Base-by-base conservation (phyloP, 2,888 invertebrate species). In the Cryptocephalus moraei region DNA sequence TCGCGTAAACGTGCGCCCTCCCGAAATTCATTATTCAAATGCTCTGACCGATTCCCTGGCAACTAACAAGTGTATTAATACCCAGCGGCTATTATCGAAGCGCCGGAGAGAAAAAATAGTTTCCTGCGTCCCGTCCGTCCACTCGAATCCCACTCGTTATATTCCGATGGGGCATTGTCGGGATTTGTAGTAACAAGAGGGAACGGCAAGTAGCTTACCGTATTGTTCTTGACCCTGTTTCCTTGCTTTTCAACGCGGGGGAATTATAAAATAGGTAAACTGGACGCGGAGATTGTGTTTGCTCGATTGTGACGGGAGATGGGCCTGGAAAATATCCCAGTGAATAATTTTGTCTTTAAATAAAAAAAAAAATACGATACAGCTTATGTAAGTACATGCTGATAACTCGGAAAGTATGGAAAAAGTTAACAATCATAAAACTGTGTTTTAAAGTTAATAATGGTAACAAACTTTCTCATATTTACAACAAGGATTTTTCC, bases 171-270 rank as follows among this genome's bases (percentile, higher is more conserved):
- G 34, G 32, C 49, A 49, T 49, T 45, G 22, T 22, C 22, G 22
- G 22, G 22, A 22, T 22, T 22, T 22, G 22, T 22, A 22, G 22
- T 51, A 49, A 33, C 50, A 42, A 48, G 46, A 44, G 54, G 57
- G 54, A 44, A 39, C 46, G 49, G 49, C 50, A 52, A 55, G 53
- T 40, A 56, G 55, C 52, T 57, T 51, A 49, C 43, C 45, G 51
- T 49, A 53, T 55, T 55, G 55, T 55, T 51, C 51, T 55, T 53
- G 52, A 53, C 51, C 55, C 55, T 45, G 47, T 53, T 55, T 41
- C 44, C 44, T 44, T 41, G 39, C 48, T 44, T 45, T 44, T 44
- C 46, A 46, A 38, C 38, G 22, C 45, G 44, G 45, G 51, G 51
- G 50, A 46, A 51, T 50, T 47, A 48, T 51, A 40, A 50, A 45